Conservation (phyloP, 2,888 invertebrate genomes). For the Drepanosiphum platanoidis region DNA sequence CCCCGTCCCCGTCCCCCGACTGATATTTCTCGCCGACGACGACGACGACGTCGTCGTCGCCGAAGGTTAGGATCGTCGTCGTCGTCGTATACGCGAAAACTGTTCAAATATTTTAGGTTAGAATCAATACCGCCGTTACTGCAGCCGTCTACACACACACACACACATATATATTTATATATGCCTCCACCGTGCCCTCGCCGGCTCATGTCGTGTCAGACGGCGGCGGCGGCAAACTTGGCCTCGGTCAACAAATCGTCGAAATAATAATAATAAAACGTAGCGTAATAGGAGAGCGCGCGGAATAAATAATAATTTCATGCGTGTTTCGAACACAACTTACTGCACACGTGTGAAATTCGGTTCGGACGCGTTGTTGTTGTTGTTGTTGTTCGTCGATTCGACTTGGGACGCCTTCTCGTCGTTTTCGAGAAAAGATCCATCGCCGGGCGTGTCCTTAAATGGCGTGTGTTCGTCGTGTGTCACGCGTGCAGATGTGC, state of each 20-base stretch:
- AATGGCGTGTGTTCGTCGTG: not conserved
- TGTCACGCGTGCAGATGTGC: too few species aligned
- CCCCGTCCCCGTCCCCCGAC: not conserved
- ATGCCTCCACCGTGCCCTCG: slow-evolving; percentile 23
- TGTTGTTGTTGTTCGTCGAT: too few species aligned
- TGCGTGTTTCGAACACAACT: too few species aligned
- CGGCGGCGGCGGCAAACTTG: not conserved
- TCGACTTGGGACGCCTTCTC: slow-evolving; percentile 17
- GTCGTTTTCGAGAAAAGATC: not conserved
- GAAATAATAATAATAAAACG: too few species aligned
- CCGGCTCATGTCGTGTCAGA: not conserved
- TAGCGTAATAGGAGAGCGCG: not conserved
- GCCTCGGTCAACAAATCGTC: slow-evolving; percentile 31
- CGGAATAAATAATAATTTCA: not conserved
- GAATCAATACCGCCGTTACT: slow-evolving; percentile 39
- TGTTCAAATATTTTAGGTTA: slow-evolving; percentile 54
- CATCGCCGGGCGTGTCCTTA: not conserved
- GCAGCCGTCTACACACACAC: not conserved
- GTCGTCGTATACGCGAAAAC: slow-evolving; percentile 5
- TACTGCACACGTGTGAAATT: too few species aligned
- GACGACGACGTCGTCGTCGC: too few species aligned
- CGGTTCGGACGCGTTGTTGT: not conserved
- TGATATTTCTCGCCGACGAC: too few species aligned
- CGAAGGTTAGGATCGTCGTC: slow-evolving; percentile 9
- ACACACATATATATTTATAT: too few species aligned